Conservation (phyloP, 2,888 invertebrate species). For the Nomada ruficornis region DNA sequence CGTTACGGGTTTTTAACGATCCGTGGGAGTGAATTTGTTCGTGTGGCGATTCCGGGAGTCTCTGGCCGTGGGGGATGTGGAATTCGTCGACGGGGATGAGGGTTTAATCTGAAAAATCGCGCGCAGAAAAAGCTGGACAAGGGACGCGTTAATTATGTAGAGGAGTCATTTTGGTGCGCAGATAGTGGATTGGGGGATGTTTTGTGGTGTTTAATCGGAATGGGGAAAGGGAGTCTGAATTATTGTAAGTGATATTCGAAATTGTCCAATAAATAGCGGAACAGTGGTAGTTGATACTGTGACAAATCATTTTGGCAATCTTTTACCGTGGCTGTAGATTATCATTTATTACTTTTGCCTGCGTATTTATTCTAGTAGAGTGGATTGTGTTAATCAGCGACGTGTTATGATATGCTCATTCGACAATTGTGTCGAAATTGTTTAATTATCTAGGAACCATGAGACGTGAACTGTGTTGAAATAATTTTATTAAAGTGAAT, state of each 20-base stretch:
- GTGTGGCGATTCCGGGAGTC: constrained; percentile 15
- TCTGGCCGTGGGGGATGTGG: neutral
- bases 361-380: too few relatives aligned
- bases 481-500: too few relatives aligned
- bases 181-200: neutral
- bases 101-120: constrained; percentile 26
- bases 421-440: too few relatives aligned
- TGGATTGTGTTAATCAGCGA: neutral
- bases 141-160: constrained; percentile 13
- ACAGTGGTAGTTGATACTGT: too few relatives aligned
- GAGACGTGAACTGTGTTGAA: too few relatives aligned
- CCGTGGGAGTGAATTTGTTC: constrained; percentile 25
- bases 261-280: too few relatives aligned
- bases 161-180: neutral
- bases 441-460: too few relatives aligned
- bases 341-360: too few relatives aligned
- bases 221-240: too few relatives aligned
- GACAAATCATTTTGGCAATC: too few relatives aligned
- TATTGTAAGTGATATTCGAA: too few relatives aligned
- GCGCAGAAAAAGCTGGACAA: neutral
- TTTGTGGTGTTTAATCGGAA: neutral
- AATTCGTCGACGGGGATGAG: constrained; percentile 14
- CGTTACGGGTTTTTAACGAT: constrained; percentile 38
- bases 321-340: too few relatives aligned
- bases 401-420: neutral